These are phyloP conservation scores for Quadriops clusia DNA, from an alignment of 2,888 invertebrate genomes.

Conservation along the genomic window DNA sequence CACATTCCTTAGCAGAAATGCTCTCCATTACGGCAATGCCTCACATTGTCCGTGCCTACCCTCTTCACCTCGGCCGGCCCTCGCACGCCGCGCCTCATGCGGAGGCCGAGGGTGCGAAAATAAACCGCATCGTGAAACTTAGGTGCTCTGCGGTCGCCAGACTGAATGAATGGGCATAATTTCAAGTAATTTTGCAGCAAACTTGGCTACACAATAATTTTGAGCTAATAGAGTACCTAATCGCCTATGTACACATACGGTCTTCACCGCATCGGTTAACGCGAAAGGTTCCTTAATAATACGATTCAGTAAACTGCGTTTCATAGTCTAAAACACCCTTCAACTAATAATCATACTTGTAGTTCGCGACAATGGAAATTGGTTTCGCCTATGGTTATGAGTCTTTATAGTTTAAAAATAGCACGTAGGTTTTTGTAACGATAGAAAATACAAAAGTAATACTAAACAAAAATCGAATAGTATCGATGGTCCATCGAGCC, in stretches of 20 bases:
- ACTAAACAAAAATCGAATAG: too few relatives aligned
- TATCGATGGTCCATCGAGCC: too few relatives aligned
- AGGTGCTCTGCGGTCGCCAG: conserved; percentile 20
- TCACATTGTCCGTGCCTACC: conserved; percentile 20
- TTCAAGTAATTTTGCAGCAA: conserved; percentile 20
- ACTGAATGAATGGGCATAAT: conserved; percentile 22
- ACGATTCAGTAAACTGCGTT: too few relatives aligned
- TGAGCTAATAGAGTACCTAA: conserved; percentile 17
- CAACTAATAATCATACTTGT: too few relatives aligned
- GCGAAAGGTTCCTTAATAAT: too few relatives aligned
- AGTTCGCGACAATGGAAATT: too few relatives aligned
- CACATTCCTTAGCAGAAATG: conserved; percentile 33
- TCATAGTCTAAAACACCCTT: too few relatives aligned
- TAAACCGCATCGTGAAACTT: conserved; percentile 25
- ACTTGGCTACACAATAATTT: conserved; percentile 17
- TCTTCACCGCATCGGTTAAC: too few relatives aligned
- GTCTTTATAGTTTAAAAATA: too few relatives aligned
- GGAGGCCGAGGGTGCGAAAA: conserved; percentile 15
- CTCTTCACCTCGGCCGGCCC: conserved; percentile 4
- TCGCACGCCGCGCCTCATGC: conserved; percentile 10
- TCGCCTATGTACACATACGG: conserved; percentile 15
- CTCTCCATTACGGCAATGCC: conserved; percentile 27
- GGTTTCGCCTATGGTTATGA: too few relatives aligned
- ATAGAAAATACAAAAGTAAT: too few relatives aligned
- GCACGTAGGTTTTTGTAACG: too few relatives aligned